Conservation (phyloP, 92 coral and sea anemone genomes). For the Scolanthus callimorphus region DNA sequence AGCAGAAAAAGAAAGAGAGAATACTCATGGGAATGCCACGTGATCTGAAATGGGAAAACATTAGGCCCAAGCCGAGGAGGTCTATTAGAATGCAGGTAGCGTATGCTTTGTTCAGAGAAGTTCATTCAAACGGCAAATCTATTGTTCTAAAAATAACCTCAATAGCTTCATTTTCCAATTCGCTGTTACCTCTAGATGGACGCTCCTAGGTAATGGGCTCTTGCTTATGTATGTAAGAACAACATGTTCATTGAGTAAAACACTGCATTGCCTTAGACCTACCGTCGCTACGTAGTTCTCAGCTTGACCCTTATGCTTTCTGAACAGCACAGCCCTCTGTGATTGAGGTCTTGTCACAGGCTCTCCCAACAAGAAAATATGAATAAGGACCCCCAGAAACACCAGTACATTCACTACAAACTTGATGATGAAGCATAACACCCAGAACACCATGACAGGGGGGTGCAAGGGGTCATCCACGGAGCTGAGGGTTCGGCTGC, state of each 20-base stretch:
- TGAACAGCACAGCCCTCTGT: conserved; percentile 61
- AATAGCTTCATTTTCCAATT: no score
- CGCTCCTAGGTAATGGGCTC: no score
- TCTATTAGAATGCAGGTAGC: no score
- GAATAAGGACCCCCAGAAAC: conserved; percentile 48
- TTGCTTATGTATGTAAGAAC: no score
- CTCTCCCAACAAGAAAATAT: conserved; percentile 78
- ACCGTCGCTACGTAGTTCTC: conserved; percentile 57
- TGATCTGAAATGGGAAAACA: no score
- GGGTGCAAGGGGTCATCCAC: conserved; percentile 4
- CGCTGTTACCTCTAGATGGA: no score
- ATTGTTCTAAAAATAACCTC: no score
- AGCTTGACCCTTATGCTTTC: conserved; percentile 76
- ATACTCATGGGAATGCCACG: no score
- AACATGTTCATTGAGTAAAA: background rate
- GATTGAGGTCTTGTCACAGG: conserved; percentile 76
- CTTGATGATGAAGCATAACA: conserved; percentile 19
- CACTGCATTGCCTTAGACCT: background rate
- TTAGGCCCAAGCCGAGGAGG: no score
- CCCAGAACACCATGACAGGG: background rate
- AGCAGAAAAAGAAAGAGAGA: no score
- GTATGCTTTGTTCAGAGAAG: no score
- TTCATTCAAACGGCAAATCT: no score
- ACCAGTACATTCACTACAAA: conserved; percentile 47
- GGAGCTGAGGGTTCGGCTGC: conserved; percentile 58